phyloP scores from a whole-genome alignment of 2,888 invertebrate genomes.

The Oscheius sp. region DNA sequence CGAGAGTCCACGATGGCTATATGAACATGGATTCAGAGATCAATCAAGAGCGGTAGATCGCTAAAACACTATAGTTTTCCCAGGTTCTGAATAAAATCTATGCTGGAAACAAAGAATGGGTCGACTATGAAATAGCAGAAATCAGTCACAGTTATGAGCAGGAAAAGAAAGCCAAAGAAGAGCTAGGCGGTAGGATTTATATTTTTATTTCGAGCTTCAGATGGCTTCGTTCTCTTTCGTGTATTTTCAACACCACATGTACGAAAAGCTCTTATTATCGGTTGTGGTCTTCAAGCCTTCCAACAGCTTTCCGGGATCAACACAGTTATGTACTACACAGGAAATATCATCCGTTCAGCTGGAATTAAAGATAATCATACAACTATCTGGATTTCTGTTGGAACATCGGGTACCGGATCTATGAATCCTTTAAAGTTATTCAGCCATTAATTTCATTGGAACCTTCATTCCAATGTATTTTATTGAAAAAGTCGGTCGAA shows the following conservation, averaged over 20 bases:
- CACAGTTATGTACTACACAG: constrained; percentile 76
- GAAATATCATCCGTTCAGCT: constrained; percentile 74
- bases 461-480: constrained; percentile 73
- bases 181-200: background rate
- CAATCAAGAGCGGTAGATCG: constrained; percentile 38
- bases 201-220: background rate
- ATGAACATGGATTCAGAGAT: constrained; percentile 46
- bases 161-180: constrained; percentile 23
- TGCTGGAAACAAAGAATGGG: constrained; percentile 52
- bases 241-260: constrained; percentile 55
- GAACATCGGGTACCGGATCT: constrained; percentile 48
- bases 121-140: constrained; percentile 57
- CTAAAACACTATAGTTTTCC: background rate
- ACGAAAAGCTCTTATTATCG: constrained; percentile 72
- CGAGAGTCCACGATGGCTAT: constrained; percentile 73
- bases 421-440: constrained; percentile 21
- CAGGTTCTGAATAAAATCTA: constrained; percentile 56
- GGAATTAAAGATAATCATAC: constrained; percentile 71
- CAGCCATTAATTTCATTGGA: constrained; percentile 73
- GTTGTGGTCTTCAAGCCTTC: constrained; percentile 74
- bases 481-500: constrained; percentile 74
- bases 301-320: constrained; percentile 63
- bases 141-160: constrained; percentile 47
- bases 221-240: constrained; percentile 69
- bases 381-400: constrained; percentile 73